Conservation (phyloP, 1,140 invertebrate species). For the Lepeophtheirus salmonis region DNA sequence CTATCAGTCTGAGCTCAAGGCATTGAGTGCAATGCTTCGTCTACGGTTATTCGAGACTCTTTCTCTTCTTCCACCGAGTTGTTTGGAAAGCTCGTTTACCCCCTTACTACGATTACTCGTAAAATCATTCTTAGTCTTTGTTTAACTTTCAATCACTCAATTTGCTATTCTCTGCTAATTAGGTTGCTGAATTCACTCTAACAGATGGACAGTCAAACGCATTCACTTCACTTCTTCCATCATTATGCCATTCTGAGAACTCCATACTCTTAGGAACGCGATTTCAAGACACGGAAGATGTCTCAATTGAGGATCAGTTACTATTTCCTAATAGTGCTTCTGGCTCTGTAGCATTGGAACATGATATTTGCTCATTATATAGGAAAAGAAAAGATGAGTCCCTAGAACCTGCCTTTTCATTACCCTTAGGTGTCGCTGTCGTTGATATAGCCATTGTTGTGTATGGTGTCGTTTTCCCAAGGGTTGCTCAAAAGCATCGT, state of each 20-base stretch:
- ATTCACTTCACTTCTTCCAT: conserved; percentile 65
- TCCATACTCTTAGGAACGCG: conserved; percentile 65
- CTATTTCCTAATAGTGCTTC: conserved; percentile 74
- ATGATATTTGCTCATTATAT: conserved; percentile 80
- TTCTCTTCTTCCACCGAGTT: conserved; percentile 55
- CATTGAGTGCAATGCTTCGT: conserved; percentile 73
- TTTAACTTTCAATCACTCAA: no score
- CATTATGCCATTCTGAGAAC: conserved; percentile 66
- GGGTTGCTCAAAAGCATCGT: conserved; percentile 81
- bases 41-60: conserved; percentile 77
- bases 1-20: conserved; percentile 82
- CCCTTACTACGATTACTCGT: conserved; percentile 77
- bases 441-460: conserved; percentile 81
- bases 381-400: conserved; percentile 39
- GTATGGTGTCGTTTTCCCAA: conserved; percentile 81
- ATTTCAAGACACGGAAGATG: conserved; percentile 86
- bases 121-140: no score
- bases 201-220: conserved; percentile 86
- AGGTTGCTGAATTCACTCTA: conserved; percentile 69
- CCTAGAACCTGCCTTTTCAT: conserved; percentile 53
- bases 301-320: conserved; percentile 94
- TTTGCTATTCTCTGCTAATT: neutral
- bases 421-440: conserved; percentile 86
- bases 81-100: conserved; percentile 67
- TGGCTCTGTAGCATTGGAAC: conserved; percentile 83